Evolutionary conservation across 92 coral and sea anemone genomes (phyloP), one percentile per base, ranked within the genome.

Genomic region (Porites evermanni): DNA sequence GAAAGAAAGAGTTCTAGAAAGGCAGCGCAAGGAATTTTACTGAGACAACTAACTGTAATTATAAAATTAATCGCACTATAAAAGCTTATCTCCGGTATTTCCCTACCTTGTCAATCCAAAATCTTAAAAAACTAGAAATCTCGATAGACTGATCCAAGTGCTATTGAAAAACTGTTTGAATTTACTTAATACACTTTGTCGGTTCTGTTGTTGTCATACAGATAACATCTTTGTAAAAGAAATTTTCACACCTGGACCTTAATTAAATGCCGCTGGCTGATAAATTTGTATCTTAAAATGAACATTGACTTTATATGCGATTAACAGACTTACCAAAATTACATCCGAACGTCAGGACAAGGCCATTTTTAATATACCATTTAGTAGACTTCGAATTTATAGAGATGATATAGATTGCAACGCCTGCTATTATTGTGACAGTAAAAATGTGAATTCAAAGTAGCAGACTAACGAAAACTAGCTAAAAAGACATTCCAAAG

Each of bases 61-160:
- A 38, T 38, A 38, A 38, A 38, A 38, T 38, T 3, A 75, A 75
- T 75, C 51, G 10, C 16, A 56, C 58, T 24, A 21, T 75, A 14
- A 59, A 47, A 7, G 51, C 66, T 58, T 75, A 14, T 58, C 32
- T 18, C 38, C 11, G 79, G 20, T 50, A 20, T 52, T 47, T 52
- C 32, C 47, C 26, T 77, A 77, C 68, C 80, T 19, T 60, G 8
- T 77, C 80, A 29, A 77, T 8, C 26, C 50, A 63, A 8, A 76
- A 51, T 8, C 20, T 51, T 18, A 6, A 38, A 72, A 50, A 19
- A 10, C 32, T 38, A 38, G 47, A 38, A 38, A 12, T 6, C 3
- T 18, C 9, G 67, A 51, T 65, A 44, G 68, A 47, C 38, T 21
- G 0, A 20, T 6, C 58, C 67, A 6, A 63, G 19, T 78, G 12